Evolutionary conservation across 2,113 vertebrate species (phyloP), one percentile per base, ranked within the genome.

Genomic region (Lepisosteus osseus): DNA sequence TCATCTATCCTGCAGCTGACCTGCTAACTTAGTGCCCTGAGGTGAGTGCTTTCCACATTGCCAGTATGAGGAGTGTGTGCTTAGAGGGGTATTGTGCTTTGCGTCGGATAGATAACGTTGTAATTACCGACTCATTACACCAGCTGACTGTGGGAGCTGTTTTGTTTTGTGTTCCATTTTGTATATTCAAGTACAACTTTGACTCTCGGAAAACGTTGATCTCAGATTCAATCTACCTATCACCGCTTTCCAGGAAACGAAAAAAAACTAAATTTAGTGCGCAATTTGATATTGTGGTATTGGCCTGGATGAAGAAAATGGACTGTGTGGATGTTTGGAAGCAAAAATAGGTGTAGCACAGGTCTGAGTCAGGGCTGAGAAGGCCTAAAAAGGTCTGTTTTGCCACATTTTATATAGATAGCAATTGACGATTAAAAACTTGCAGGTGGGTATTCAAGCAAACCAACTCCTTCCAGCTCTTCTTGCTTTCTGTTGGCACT

Each of bases 21-120:
- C 47, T 51, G 47, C 47, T 51, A 9, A 51, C 47, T 51, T 51
- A 51, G 47, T 51, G 47, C 47, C 47, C 47, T 51, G 47, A 51
- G 47, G 47, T 51, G 47, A 51, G 47, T 2, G 1, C 9, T 51
- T 51, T 9, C 8, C 47, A 51, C 9, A 51, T 51, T 51, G 29
- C 29, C 29, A 29, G 29, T 29, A 29, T 29, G 29, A 51, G 47
- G 47, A 51, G 9, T 51, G 9, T 51, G 47, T 6, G 47, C 47
- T 6, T 51, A 51, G 9, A 6, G 47, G 47, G 5, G 9, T 9
- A 84, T 29, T 29, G 29, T 29, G 29, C 29, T 29, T 29, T 86
- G 87, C 87, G 90, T 88, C 88, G 92, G 90, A 90, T 92, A 88
- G 92, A 93, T 92, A 92, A 94, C 93, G 1, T 29, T 29, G 29